These are phyloP conservation scores for Botia kubotai DNA, from an alignment of 2,797 vertebrate genomes.

Conservation along the genomic window DNA sequence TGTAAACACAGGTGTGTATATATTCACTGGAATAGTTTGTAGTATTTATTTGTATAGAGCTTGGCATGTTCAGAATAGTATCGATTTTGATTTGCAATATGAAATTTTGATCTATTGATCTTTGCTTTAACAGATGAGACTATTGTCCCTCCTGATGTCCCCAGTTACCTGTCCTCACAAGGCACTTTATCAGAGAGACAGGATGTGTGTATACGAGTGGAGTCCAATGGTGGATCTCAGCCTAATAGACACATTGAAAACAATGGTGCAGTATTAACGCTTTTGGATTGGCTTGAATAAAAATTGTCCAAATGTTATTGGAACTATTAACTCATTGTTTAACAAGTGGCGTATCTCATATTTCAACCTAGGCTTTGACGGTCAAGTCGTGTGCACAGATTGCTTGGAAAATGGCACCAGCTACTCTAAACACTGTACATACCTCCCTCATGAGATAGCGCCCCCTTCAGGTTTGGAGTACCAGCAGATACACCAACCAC, in stretches of 20 bases:
- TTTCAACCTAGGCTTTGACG: constrained; percentile 74
- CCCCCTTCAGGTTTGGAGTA: constrained; percentile 63
- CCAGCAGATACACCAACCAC: constrained; percentile 69
- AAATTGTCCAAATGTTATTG: not conserved
- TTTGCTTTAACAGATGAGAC: constrained; percentile 87
- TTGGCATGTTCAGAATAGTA: not conserved
- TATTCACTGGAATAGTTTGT: not conserved
- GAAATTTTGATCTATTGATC: not conserved
- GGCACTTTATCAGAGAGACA: constrained; percentile 93
- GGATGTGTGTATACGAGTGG: constrained; percentile 84
- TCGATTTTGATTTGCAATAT: not conserved
- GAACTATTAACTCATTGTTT: not conserved
- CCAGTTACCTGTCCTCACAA: constrained; percentile 97
- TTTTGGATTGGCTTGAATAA: not conserved
- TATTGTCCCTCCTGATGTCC: constrained; percentile 93
- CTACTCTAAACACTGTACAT: constrained; percentile 78
- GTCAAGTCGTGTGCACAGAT: constrained; percentile 75
- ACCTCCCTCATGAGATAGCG: constrained; percentile 64
- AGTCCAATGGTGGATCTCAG: constrained; percentile 78
- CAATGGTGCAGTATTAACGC: constrained; percentile 77
- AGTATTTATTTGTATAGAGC: not conserved
- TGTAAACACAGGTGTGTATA: constrained; percentile 89
- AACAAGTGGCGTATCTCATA: not conserved
- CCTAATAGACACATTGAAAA: constrained; percentile 84
- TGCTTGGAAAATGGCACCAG: constrained; percentile 72